Percentiles rank a stretch among this genome's conserved stretches.
phyloP scores from a whole-genome alignment of 2,888 invertebrate genomes.

The Caenorhabditis macrosperma region DNA sequence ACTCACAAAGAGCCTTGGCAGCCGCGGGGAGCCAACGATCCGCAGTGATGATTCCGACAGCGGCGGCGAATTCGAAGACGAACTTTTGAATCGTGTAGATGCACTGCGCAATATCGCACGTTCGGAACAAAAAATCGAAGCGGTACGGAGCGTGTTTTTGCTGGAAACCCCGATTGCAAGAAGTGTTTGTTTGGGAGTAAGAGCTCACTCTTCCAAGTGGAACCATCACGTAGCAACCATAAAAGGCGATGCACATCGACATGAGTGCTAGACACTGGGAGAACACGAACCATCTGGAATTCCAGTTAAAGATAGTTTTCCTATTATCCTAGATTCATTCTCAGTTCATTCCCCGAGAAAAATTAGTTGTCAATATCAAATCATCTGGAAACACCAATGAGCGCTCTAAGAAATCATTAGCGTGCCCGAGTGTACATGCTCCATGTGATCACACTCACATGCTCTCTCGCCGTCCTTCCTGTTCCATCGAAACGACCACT shows the following conservation, averaged over 20 bases:
- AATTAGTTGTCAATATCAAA: too few relatives aligned
- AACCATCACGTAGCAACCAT: slow-evolving; percentile 78
- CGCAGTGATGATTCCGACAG: slow-evolving; percentile 69
- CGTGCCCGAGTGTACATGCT: too few relatives aligned
- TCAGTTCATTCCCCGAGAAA: too few relatives aligned
- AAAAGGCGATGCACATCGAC: slow-evolving; percentile 78
- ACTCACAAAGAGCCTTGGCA: slow-evolving; percentile 76
- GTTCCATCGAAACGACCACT: slow-evolving; percentile 78
- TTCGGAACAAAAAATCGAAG: slow-evolving; percentile 76
- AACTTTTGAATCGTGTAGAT: slow-evolving; percentile 78
- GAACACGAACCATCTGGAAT: slow-evolving; percentile 75
- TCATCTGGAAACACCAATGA: too few relatives aligned
- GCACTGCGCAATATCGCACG: slow-evolving; percentile 76
- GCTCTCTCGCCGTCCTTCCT: slow-evolving; percentile 52
- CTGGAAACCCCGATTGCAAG: slow-evolving; percentile 44
- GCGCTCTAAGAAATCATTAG: too few relatives aligned
- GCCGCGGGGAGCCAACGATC: slow-evolving; percentile 71
- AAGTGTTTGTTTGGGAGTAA: neutral
- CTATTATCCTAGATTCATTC: too few relatives aligned
- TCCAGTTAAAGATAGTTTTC: neutral
- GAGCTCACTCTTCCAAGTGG: slow-evolving; percentile 73
- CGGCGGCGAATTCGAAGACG: slow-evolving; percentile 75
- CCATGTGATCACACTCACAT: slow-evolving; percentile 27
- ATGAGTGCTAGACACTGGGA: slow-evolving; percentile 75
- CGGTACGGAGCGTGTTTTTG: slow-evolving; percentile 72